Conservation (phyloP, 2,113 vertebrate genomes). For the Anguilla rostrata region DNA sequence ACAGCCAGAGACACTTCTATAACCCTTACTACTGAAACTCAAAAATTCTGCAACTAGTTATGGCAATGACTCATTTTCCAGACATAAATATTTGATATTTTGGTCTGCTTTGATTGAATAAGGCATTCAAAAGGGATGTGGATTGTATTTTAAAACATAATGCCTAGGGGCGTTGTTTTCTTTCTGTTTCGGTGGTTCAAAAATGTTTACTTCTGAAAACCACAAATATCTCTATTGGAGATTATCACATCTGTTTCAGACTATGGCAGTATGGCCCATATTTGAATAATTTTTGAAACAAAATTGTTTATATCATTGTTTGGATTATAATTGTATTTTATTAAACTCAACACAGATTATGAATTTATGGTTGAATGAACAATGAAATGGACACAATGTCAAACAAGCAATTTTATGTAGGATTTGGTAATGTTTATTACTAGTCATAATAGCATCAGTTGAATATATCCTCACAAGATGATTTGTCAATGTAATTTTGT, state of each 20-base stretch:
- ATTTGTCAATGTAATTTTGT: not conserved
- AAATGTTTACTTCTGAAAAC: not conserved
- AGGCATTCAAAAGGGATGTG: not conserved
- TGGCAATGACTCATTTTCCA: not conserved
- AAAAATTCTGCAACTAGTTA: not conserved
- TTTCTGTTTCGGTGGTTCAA: not conserved
- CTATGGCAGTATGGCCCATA: not conserved
- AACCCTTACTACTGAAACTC: not conserved
- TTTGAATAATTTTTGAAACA: not conserved
- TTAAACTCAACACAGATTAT: not conserved
- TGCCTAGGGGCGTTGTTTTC: conserved; percentile 3
- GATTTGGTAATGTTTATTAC: not conserved
- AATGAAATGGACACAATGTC: not conserved
- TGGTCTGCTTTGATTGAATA: conserved; percentile 20
- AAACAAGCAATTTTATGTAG: not conserved
- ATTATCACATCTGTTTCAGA: not conserved
- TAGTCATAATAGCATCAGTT: not conserved
- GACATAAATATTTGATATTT: conserved; percentile 12
- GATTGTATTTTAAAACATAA: not conserved
- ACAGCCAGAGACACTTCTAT: not conserved
- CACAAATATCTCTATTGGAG: not conserved
- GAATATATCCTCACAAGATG: not conserved
- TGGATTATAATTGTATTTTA: not conserved
- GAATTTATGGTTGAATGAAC: not conserved
- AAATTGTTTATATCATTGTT: not conserved